A percentile compares a stretch with the other conserved stretches of the same genome.
These are phyloP conservation scores for Nymphalis io DNA, from an alignment of 1,140 invertebrate genomes.

Conservation along the genomic window DNA sequence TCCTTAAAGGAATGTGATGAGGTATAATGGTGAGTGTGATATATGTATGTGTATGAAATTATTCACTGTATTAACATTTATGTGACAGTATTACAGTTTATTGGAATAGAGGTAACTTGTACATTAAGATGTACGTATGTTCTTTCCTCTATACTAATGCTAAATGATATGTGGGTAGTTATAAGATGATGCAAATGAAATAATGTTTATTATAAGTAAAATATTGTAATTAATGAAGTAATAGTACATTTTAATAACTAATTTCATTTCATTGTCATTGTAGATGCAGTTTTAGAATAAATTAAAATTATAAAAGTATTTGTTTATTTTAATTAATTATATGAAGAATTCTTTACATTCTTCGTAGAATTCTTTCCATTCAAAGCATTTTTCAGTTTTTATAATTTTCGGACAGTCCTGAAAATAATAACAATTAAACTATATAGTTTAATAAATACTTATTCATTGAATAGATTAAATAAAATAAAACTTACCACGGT, in stretches of 20 bases:
- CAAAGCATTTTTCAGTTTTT: conserved; percentile 44
- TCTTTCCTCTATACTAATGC: conserved; percentile 58
- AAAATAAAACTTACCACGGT: conserved; percentile 46
- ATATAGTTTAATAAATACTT: too few relatives aligned
- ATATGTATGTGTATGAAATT: conserved; percentile 62
- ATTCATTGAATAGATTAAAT: not conserved
- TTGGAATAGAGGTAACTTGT: conserved; percentile 57
- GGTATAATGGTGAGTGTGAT: conserved; percentile 72
- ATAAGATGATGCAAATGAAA: conserved; percentile 14
- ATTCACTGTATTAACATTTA: conserved; percentile 66
- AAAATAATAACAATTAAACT: conserved; percentile 40
- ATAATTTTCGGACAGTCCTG: conserved; percentile 59
- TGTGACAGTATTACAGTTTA: conserved; percentile 75
- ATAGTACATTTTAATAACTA: conserved; percentile 38
- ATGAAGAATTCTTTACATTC: conserved; percentile 54
- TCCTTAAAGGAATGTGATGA: conserved; percentile 76
- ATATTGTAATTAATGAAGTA: conserved; percentile 25
- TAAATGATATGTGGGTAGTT: conserved; percentile 51
- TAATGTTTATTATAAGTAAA: conserved; percentile 12
- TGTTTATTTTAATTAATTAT: conserved; percentile 35
- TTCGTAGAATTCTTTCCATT: conserved; percentile 56
- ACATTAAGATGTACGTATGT: conserved; percentile 32
- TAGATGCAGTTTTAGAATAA: conserved; percentile 62
- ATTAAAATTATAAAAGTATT: conserved; percentile 51
- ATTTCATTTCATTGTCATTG: conserved; percentile 55